Conservation (phyloP, 2,797 vertebrate species). For the Moxostoma hubbsi region DNA sequence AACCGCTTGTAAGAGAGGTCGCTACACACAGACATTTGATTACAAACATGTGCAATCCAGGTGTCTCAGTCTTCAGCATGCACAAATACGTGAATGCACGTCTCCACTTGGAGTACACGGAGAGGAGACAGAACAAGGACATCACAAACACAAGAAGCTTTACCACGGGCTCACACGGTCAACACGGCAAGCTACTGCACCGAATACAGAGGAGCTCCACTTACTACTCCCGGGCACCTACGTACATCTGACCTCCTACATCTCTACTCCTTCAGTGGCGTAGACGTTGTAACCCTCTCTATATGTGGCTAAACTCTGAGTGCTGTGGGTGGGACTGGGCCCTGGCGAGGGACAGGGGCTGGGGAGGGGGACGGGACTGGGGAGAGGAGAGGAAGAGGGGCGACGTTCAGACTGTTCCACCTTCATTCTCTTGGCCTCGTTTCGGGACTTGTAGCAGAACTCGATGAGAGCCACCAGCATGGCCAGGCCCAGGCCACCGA, state of each 20-base stretch:
- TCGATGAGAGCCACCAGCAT: conserved; percentile 99
- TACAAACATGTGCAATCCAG: conserved; percentile 31
- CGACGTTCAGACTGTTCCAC: conserved; percentile 91
- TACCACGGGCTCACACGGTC: conserved; percentile 58
- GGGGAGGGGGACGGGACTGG: conserved; percentile 90
- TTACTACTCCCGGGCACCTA: conserved; percentile 59
- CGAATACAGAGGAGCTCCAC: conserved; percentile 59
- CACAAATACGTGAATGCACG: conserved; percentile 48
- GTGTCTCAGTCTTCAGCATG: conserved; percentile 40
- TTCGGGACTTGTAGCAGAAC: conserved; percentile 99
- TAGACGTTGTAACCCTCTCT: conserved; percentile 99
- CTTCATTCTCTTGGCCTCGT: conserved; percentile 99
- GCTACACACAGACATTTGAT: conserved; percentile 13
- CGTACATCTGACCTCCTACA: conserved; percentile 88
- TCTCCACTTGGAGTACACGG: conserved; percentile 51
- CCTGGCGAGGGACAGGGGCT: conserved; percentile 84
- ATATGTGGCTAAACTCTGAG: conserved; percentile 99
- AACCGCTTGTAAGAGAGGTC: background rate
- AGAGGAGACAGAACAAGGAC: conserved; percentile 55
- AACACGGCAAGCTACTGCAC: conserved; percentile 59
- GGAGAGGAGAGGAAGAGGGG: conserved; percentile 82
- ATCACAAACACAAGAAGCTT: conserved; percentile 62
- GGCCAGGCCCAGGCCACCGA: conserved; percentile 98
- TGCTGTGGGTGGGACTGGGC: conserved; percentile 99
- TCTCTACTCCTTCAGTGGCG: conserved; percentile 99